Evolutionary conservation across 2,888 invertebrate species (phyloP), one percentile per base, ranked within the genome.

Genomic region (Parthenolecanium corni): DNA sequence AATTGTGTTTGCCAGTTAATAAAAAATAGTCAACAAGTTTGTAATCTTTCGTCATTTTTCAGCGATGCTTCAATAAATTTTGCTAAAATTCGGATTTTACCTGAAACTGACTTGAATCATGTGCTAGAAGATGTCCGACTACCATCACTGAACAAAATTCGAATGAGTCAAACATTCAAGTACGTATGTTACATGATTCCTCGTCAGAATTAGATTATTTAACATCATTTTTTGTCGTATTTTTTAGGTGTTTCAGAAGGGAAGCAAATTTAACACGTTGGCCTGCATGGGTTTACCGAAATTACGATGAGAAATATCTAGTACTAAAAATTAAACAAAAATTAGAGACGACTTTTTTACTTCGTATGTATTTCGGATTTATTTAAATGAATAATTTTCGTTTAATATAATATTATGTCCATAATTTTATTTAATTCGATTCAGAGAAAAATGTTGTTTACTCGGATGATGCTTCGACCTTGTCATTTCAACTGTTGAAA

Each of bases 271-370:
- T 79, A 52, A 82, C 83, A 0, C 73, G 76, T 16, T 84, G 82
- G 82, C 85, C 85, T 2, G 73, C 76, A 1, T 83, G 82, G 77
- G 79, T 85, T 1, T 83, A 82, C 69, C 77, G 79, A 66, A 79
- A 80, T 69, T 85, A 83, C 69, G 81, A 83, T 69, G 71, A 75
- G 67, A 76, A 74, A 64, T 71, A 69, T 68, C 72, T 73, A 68
- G 77, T 73, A 52, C 74, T 65, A 71, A 76, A 69, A 72, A 75
- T 75, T 54, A 70, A 71, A 51, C 67, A 71, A 12, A 61, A 61
- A 51, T 20, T 61, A 1, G 21, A 36, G 6, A 31, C 4, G 31
- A 31, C 31, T 4, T 31, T 31, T 9, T 31, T 31, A 31, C 31
- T 31, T 23, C 49, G 61, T 61, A 51, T 23, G 61, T 47, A 21